A percentile compares a stretch with the other conserved stretches of the same genome.
phyloP scores from a whole-genome alignment of 2,113 vertebrate genomes.

The Thamnophis sirtalis region DNA sequence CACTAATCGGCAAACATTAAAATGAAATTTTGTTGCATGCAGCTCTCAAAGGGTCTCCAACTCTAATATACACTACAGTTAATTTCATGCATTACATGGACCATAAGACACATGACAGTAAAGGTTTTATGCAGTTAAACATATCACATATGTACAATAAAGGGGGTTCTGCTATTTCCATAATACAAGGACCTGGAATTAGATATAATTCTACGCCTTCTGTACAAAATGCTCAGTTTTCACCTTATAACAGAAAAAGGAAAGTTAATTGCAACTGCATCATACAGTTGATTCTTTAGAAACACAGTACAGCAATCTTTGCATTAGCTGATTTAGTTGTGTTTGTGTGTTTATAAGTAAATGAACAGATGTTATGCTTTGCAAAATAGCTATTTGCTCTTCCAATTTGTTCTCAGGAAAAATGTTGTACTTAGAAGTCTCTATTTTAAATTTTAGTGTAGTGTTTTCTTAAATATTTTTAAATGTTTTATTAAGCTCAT shows the following conservation, averaged over 20 bases:
- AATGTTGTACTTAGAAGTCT: slow-evolving; percentile 19
- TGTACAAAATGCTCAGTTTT: background rate
- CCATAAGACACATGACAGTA: background rate
- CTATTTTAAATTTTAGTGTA: background rate
- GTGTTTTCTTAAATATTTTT: slow-evolving; percentile 1
- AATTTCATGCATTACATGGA: background rate
- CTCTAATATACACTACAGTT: background rate
- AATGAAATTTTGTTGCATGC: no score
- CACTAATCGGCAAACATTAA: no score
- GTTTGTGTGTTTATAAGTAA: background rate
- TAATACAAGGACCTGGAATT: background rate
- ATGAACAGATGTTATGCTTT: background rate
- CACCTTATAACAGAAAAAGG: background rate
- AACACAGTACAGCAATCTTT: background rate
- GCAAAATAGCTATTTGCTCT: background rate
- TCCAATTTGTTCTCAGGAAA: background rate
- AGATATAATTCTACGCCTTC: background rate
- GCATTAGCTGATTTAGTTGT: background rate
- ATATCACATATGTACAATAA: background rate
- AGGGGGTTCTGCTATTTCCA: background rate
- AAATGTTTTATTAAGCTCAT: slow-evolving; percentile 31
- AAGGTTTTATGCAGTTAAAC: background rate
- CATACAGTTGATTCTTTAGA: background rate
- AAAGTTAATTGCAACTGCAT: background rate
- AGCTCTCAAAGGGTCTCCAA: no score